Evolutionary conservation across 2,888 invertebrate species (phyloP), one percentile per base, ranked within the genome.

Genomic region (Cremastinae sp.): DNA sequence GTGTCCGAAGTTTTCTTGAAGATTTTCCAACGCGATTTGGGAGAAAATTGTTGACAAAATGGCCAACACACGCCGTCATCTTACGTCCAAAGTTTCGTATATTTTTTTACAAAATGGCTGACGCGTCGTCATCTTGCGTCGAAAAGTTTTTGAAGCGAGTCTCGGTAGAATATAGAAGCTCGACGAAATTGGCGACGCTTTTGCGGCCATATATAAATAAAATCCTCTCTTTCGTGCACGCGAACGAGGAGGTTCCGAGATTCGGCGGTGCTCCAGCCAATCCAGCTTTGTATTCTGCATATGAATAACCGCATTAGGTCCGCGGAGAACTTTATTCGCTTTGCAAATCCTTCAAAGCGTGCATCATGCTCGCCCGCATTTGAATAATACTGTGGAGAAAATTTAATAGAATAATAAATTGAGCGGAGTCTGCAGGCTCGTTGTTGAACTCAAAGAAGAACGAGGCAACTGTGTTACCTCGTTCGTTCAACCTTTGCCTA

Each of bases 361-460:
- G 14, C 43, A 41, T 18, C 16, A 14, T 12, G 54, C 12, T 14
- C 14, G 9, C 34, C 10, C n/a, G 20, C 34, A 2, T 12, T n/a
- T 22, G 53, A 22, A 65, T 45, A 22, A 18, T 28, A 43, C 59
- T 28, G 43, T 59, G 10, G 41, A 80, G 77, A 83, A 86, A n/a
- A 83, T 87, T 86, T 86, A 85, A 87, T 86, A 85, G 86, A 87
- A 86, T 87, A 86, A 85, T 86, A 85, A 85, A 86, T 86, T 82
- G 79, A 75, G 74, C 77, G 75, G 73, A 28, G 59, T 73, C 73
- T 68, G 74, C 59, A 53, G 28, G 62, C 54, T 62, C 51, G 49
- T 75, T 62, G 51, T 72, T 66, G 10, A 8, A 14, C 7, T 16
- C 47, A 62, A 51, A 45, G 59, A 66, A 62, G 54, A 75, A 75